Evolutionary conservation across 2,113 vertebrate species (phyloP).

Genomic region (Indri indri): DNA sequence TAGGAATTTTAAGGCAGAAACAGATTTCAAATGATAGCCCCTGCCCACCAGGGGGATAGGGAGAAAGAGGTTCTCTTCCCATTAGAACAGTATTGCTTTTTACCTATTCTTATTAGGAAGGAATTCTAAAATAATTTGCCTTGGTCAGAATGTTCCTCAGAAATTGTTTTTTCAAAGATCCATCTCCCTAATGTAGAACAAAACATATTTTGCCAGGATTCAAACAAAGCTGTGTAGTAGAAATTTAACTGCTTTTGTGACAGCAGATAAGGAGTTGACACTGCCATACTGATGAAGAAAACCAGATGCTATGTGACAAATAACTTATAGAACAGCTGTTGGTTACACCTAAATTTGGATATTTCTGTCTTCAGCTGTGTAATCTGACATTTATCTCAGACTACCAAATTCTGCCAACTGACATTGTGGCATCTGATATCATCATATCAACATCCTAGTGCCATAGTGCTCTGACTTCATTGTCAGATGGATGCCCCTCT

Average conservation of each 20-base stretch:
- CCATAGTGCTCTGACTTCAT: neutral
- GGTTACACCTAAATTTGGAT: neutral
- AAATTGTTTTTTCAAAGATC: neutral
- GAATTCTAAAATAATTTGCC: neutral
- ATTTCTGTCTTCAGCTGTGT: neutral
- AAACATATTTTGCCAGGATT: slow-evolving; percentile 30
- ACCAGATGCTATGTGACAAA: neutral
- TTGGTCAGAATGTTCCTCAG: neutral
- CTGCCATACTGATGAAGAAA: neutral
- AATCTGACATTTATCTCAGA: neutral
- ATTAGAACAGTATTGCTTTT: neutral
- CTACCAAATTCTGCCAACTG: neutral
- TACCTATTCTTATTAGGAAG: neutral
- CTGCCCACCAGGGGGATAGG: neutral
- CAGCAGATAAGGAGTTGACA: neutral
- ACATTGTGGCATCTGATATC: neutral
- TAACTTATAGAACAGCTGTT: neutral
- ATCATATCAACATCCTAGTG: neutral
- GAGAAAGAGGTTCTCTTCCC: neutral
- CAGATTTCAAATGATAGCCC: neutral
- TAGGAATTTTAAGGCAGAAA: neutral
- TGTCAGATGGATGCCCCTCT: neutral
- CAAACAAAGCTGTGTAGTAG: neutral
- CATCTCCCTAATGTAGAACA: neutral
- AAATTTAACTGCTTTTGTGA: neutral